Base-by-base conservation (phyloP, 1,140 invertebrate species). In the Melipona quadrifasciata region DNA sequence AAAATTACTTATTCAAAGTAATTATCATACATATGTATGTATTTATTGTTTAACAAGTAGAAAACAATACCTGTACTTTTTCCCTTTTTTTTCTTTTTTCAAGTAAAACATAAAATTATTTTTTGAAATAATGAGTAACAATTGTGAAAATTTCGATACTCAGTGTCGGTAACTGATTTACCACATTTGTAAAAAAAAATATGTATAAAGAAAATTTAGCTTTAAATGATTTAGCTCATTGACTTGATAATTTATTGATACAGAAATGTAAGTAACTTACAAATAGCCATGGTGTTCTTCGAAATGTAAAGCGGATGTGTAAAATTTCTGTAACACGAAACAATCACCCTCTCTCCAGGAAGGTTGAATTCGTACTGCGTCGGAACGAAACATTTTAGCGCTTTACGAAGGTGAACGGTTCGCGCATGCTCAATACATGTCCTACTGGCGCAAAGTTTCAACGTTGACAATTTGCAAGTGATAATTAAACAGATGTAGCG, bases 211-310 rank as follows among this genome's bases (percentile, higher is more conserved):
- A 47, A 47, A 39, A 39, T 39, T 39, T 39, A 4, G 39, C 39
- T 39, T 39, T 39, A 39, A 39, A 47, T 47, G 39, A 6, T 2
- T 31, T 31, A 31, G 31, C 39, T 39, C 39, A 8, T 39, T 39
- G 6, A 47, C 0, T 47, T 6, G 39, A n/a, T n/a, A 14, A 61
- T 61, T 61, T 55, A 34, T 71, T 47, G 5, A 79, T 61, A 24
- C 17, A 57, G 70, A 47, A 19, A 34, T 74, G 11, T 1, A n/a
- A 58, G 2, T 77, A 31, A 72, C 88, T 89, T 57, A 89, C 88
- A 89, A 55, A 89, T 80, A 34, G 88, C 88, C 88, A 89, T 89
- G 58, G 51, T 71, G 64, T n/a, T n/a, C n/a, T 58, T n/a, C 34
- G 17, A 21, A 4, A 68, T 19, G n/a, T 12, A 27, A 34, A 21